Conservation (phyloP, 1,140 invertebrate genomes). For the Drosophila watanabei region DNA sequence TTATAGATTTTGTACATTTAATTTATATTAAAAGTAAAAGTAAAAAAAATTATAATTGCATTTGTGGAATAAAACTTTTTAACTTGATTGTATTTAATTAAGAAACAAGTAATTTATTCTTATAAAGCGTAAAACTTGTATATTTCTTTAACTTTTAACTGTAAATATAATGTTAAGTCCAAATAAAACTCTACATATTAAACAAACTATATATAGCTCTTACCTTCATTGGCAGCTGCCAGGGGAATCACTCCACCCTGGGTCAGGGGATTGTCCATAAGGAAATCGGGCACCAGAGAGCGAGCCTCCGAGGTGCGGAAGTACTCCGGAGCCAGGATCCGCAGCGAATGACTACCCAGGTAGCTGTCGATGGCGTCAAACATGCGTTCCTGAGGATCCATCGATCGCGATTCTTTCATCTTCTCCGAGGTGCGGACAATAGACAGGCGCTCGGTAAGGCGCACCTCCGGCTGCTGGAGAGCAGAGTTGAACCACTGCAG, state of each 20-base stretch:
- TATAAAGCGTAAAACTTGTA: too few species aligned
- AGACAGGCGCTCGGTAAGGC: slow-evolving; percentile 90
- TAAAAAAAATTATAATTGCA: not conserved
- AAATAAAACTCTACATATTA: not conserved
- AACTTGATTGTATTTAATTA: not conserved
- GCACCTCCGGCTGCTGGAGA: slow-evolving; percentile 89
- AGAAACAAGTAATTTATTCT: not conserved
- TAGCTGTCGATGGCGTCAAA: slow-evolving; percentile 89
- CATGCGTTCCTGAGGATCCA: slow-evolving; percentile 79
- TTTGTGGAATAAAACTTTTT: rapidly evolving
- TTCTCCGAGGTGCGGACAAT: slow-evolving; percentile 88
- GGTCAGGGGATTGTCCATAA: slow-evolving; percentile 88
- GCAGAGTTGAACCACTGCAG: slow-evolving; percentile 90
- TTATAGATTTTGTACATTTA: not conserved
- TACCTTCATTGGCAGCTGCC: slow-evolving; percentile 87
- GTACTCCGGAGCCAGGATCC: slow-evolving; percentile 88
- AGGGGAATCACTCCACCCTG: slow-evolving; percentile 90
- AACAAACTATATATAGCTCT: not conserved
- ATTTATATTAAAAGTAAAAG: not conserved
- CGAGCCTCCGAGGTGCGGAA: slow-evolving; percentile 87
- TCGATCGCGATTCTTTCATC: slow-evolving; percentile 36
- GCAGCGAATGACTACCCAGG: slow-evolving; percentile 88
- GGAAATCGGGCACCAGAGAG: slow-evolving; percentile 89
- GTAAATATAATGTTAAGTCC: not conserved
- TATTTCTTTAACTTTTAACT: too few species aligned